Evolutionary conservation across 2,797 vertebrate species (phyloP).

Genomic region (Alauda arvensis): DNA sequence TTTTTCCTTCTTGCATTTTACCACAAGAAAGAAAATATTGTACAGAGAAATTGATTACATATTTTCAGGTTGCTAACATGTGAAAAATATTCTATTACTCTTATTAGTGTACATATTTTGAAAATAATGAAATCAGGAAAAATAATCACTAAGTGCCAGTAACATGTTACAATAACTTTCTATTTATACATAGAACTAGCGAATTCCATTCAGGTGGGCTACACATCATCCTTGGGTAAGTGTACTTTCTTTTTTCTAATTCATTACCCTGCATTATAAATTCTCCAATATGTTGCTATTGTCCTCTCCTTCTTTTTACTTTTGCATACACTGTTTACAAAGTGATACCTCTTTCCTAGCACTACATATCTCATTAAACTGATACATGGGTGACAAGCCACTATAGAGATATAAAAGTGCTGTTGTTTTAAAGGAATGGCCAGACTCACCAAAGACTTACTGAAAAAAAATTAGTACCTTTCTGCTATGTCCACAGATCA

Average conservation of each 20-base stretch:
- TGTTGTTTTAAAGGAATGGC: background rate
- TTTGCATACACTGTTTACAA: background rate
- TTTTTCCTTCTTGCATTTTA: no score
- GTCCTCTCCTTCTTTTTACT: background rate
- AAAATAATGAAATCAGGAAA: background rate
- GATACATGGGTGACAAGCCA: background rate
- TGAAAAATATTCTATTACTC: background rate
- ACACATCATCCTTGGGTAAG: background rate
- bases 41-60: background rate
- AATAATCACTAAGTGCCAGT: background rate
- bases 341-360: background rate
- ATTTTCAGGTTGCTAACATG: background rate
- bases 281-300: background rate
- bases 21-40: background rate
- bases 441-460: background rate
- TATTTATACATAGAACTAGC: background rate
- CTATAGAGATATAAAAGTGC: background rate
- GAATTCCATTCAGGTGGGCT: background rate
- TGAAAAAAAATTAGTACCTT: background rate
- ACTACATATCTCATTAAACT: background rate
- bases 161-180: background rate
- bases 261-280: background rate
- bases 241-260: background rate
- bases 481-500: background rate
- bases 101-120: background rate